Conservation (phyloP, 2,113 vertebrate species). For the Piliocolobus tephrosceles region DNA sequence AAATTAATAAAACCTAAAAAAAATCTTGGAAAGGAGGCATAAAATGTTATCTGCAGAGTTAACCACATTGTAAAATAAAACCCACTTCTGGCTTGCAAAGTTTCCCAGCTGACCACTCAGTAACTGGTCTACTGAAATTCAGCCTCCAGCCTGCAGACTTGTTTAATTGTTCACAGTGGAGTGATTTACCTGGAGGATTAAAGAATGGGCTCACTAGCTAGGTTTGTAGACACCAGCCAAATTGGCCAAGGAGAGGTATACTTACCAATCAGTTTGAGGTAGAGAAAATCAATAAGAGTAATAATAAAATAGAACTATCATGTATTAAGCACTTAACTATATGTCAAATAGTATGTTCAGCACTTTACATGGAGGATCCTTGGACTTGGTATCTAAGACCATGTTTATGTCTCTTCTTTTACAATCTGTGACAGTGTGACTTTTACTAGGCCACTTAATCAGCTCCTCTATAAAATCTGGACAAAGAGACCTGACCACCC, state of each 20-base stretch:
- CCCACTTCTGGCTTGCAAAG: background rate
- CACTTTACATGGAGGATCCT: background rate
- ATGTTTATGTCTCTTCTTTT: background rate
- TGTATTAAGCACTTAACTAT: background rate
- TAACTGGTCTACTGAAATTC: background rate
- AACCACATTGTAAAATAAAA: constrained; percentile 42
- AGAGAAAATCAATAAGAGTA: background rate
- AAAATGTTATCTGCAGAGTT: background rate
- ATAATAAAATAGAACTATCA: background rate
- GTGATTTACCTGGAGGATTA: background rate
- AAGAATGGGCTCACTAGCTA: background rate
- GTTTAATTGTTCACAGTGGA: constrained; percentile 14
- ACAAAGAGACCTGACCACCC: background rate
- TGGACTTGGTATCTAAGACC: background rate
- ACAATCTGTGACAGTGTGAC: background rate
- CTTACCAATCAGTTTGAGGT: background rate
- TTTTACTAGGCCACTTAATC: background rate
- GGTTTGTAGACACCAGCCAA: background rate
- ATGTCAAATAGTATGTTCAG: background rate
- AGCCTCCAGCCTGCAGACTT: background rate
- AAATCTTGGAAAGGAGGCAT: background rate
- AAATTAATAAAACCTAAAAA: constrained; percentile 52
- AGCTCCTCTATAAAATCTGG: background rate
- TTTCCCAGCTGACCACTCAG: constrained; percentile 24
- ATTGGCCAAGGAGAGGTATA: background rate